Evolutionary conservation across 1,140 invertebrate species (phyloP).

Genomic region (Drosophila sp.): DNA sequence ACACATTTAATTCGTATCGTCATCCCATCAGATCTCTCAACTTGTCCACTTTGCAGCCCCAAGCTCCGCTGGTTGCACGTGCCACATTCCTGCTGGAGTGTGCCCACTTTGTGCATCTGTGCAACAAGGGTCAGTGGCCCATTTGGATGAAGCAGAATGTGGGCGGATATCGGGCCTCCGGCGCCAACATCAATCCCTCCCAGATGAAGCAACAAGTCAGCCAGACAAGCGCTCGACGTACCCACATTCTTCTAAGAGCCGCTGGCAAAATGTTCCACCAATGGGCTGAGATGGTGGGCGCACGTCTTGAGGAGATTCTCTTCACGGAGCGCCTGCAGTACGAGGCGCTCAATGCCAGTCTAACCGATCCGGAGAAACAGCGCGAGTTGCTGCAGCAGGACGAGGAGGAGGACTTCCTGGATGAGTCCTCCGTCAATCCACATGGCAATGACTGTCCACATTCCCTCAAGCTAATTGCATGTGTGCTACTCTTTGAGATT

Average conservation of each 20-base stretch:
- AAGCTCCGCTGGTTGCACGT: constrained; percentile 95
- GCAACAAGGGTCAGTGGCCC: constrained; percentile 99
- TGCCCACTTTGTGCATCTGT: constrained; percentile 97
- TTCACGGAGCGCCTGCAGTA: constrained; percentile 90
- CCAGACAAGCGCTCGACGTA: constrained; percentile 88
- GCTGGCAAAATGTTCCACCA: constrained; percentile 98
- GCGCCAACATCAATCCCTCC: constrained; percentile 85
- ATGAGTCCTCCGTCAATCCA: constrained; percentile 96
- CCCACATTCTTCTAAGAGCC: constrained; percentile 93
- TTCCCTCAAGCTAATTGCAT: constrained; percentile 95
- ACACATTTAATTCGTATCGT: background rate
- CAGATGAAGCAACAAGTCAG: constrained; percentile 82
- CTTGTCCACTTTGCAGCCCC: constrained; percentile 88
- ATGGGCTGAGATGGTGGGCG: constrained; percentile 90
- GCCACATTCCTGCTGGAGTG: constrained; percentile 97
- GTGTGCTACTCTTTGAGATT: constrained; percentile 97
- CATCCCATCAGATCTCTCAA: background rate
- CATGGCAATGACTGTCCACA: constrained; percentile 95
- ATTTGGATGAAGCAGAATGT: constrained; percentile 95
- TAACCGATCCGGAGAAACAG: constrained; percentile 93
- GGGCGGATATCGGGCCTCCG: constrained; percentile 89
- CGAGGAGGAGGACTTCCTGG: constrained; percentile 99
- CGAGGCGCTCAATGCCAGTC: constrained; percentile 88
- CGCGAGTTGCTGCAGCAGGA: constrained; percentile 94
- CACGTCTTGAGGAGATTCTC: constrained; percentile 93